These are phyloP conservation scores for Andrena minutula DNA, from an alignment of 2,888 invertebrate species.

Conservation along the genomic window DNA sequence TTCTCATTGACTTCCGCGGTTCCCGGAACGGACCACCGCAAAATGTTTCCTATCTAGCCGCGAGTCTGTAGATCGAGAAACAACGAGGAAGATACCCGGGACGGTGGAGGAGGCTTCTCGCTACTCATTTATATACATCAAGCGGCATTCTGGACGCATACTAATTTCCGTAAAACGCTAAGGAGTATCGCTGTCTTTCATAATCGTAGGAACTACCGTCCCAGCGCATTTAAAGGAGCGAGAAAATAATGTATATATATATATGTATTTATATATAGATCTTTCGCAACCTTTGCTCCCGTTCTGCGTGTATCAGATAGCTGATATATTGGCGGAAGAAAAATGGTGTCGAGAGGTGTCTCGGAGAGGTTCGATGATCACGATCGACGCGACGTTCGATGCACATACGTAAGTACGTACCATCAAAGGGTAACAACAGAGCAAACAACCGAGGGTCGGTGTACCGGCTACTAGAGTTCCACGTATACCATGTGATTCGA, in stretches of 20 bases:
- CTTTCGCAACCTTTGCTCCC: conserved; percentile 44
- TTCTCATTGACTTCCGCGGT: conserved; percentile 59
- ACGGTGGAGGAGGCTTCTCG: conserved; percentile 67
- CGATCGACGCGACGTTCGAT: conserved; percentile 26
- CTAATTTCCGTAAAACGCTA: conserved; percentile 73
- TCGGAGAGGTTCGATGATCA: conserved; percentile 28
- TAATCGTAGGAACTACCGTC: conserved; percentile 68
- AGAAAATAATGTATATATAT: conserved; percentile 45
- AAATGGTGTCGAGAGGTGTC: conserved; percentile 16
- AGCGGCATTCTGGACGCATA: conserved; percentile 65
- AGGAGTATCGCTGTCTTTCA: conserved; percentile 71
- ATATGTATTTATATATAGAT: conserved; percentile 3
- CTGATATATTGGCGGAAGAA: conserved; percentile 42
- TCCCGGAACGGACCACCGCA: conserved; percentile 42
- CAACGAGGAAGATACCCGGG: conserved; percentile 68
- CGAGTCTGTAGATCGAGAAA: conserved; percentile 63
- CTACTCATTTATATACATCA: conserved; percentile 63
- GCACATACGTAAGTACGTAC: conserved; percentile 7
- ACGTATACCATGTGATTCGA: conserved; percentile 39
- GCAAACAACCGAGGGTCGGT: conserved; percentile 47
- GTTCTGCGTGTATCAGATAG: conserved; percentile 17
- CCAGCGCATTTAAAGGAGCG: conserved; percentile 48
- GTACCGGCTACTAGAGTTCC: conserved; percentile 47
- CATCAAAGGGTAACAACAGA: conserved; percentile 42
- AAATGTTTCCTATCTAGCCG: conserved; percentile 59